Conservation (phyloP, 2,113 vertebrate species). For the Thermophis baileyi region DNA sequence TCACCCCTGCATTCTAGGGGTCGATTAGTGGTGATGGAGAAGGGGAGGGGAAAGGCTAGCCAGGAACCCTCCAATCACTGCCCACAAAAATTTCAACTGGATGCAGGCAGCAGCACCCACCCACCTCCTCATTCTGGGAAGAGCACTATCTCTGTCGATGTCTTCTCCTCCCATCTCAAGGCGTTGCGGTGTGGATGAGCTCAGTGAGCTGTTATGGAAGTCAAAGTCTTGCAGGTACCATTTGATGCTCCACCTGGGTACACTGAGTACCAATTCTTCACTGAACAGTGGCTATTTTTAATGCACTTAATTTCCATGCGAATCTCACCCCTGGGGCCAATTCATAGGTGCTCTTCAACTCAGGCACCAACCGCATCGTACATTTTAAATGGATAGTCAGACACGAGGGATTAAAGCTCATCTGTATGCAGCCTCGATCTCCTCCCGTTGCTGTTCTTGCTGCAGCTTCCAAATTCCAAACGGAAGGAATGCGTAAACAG, state of each 20-base stretch:
- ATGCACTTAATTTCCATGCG: neutral
- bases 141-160: neutral
- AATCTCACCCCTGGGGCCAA: slow-evolving; percentile 31
- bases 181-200: neutral
- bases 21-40: neutral
- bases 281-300: slow-evolving; percentile 8
- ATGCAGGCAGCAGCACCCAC: neutral
- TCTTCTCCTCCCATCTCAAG: neutral
- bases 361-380: slow-evolving; percentile 5
- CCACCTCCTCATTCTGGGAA: neutral
- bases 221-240: neutral
- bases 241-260: neutral
- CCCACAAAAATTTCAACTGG: neutral
- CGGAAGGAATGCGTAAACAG: slow-evolving; percentile 46
- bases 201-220: neutral
- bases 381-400: neutral
- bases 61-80: neutral
- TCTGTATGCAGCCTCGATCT: slow-evolving; percentile 22
- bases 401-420: slow-evolving; percentile 15
- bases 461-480: slow-evolving; percentile 36
- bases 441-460: slow-evolving; percentile 47
- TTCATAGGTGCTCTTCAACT: slow-evolving; percentile 16
- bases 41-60: neutral
- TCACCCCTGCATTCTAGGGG: neutral
- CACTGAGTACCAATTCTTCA: neutral